Conservation (phyloP, 2,888 invertebrate species). For the Brachypalpus laphriformis region DNA sequence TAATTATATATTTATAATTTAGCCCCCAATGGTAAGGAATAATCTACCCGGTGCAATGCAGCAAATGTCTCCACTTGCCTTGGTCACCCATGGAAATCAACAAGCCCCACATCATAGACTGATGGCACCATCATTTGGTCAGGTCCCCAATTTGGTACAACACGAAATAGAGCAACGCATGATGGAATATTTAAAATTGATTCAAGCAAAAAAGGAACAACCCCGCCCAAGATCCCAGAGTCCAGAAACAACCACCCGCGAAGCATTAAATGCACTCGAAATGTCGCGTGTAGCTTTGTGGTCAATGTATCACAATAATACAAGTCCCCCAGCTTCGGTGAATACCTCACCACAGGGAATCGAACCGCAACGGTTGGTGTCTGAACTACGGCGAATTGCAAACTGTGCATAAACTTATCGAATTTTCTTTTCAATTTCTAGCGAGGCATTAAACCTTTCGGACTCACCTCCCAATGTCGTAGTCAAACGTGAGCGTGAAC, state of each 20-base stretch:
- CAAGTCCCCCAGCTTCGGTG: conserved; percentile 83
- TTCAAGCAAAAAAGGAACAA: conserved; percentile 84
- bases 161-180: conserved; percentile 91
- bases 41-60: conserved; percentile 85
- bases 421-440: conserved; percentile 71
- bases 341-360: conserved; percentile 82
- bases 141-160: conserved; percentile 86
- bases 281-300: conserved; percentile 91
- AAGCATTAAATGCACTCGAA: conserved; percentile 87
- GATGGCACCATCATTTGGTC: conserved; percentile 83
- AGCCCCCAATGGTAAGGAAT: conserved; percentile 84
- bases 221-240: conserved; percentile 80
- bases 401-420: conserved; percentile 45
- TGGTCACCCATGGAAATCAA: conserved; percentile 86
- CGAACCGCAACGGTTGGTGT: conserved; percentile 83
- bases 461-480: conserved; percentile 85
- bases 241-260: conserved; percentile 83
- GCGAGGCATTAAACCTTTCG: conserved; percentile 93
- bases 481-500: conserved; percentile 85
- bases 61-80: conserved; percentile 90
- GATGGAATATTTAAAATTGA: conserved; percentile 90
- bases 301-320: conserved; percentile 91
- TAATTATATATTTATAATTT: too few relatives aligned
- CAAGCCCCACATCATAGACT: conserved; percentile 83
- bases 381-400: conserved; percentile 50